Percentiles rank a stretch among this genome's conserved stretches.
Evolutionary conservation across 2,797 vertebrate genomes (phyloP).

Genomic region (Cossypha heuglini): DNA sequence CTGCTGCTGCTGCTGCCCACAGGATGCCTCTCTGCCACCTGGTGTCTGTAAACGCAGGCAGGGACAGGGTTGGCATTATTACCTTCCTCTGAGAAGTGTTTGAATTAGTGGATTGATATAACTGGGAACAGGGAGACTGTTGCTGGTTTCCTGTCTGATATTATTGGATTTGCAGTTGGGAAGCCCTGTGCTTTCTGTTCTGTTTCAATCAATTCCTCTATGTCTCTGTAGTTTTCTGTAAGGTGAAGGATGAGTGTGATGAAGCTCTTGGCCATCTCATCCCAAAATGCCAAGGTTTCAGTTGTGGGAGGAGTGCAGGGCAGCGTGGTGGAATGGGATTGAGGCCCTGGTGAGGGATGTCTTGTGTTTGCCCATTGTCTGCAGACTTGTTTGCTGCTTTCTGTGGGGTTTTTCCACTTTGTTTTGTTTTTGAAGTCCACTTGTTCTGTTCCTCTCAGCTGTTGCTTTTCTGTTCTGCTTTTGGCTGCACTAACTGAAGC

Average conservation of each 20-base stretch:
- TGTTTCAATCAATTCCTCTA: not conserved
- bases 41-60: not conserved
- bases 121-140: not conserved
- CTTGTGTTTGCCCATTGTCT: constrained; percentile 1
- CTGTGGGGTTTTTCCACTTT: not conserved
- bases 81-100: not conserved
- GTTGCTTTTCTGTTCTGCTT: constrained; percentile 55
- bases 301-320: not conserved
- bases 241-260: not conserved
- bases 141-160: not conserved
- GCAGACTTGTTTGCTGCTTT: constrained; percentile 12
- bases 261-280: not conserved
- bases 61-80: not conserved
- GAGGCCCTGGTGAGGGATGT: not conserved
- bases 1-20: fast-evolving
- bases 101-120: not conserved
- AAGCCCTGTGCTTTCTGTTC: not conserved
- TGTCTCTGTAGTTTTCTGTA: not conserved
- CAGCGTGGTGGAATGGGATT: not conserved
- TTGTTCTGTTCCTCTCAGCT: constrained; percentile 16
- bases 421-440: not conserved
- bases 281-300: not conserved
- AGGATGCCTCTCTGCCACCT: not conserved
- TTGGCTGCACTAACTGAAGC: constrained; percentile 82
- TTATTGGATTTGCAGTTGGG: not conserved